A percentile compares a stretch with the other conserved stretches of the same genome.
Evolutionary conservation across 2,797 vertebrate genomes (phyloP).

Genomic region (Microctenopoma steveboyesi): DNA sequence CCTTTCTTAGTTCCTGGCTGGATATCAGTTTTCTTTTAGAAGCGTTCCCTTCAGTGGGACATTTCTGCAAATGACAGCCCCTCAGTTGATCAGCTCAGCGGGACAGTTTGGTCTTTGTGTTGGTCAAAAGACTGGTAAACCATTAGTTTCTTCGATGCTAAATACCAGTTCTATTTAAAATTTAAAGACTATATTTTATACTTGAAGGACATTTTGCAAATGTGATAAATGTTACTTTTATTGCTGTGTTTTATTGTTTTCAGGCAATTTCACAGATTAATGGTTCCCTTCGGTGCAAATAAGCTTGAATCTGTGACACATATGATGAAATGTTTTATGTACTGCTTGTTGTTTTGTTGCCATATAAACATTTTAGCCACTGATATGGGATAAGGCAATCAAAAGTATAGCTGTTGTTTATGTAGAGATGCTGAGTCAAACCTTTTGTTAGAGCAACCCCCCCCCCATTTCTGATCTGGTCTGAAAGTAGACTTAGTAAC

Average conservation of each 20-base stretch:
- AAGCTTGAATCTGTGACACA: background rate
- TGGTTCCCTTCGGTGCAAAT: constrained; percentile 13
- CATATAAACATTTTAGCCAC: background rate
- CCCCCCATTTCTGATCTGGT: constrained; percentile 4
- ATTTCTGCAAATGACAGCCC: constrained; percentile 46
- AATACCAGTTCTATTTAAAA: constrained; percentile 11
- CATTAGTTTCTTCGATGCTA: constrained; percentile 17
- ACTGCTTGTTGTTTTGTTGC: constrained; percentile 1
- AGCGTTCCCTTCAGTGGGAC: constrained; percentile 43
- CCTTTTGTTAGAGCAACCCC: background rate
- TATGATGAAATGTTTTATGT: background rate
- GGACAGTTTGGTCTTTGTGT: constrained; percentile 37
- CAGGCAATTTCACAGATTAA: background rate
- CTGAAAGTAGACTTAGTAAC: constrained; percentile 1
- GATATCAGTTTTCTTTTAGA: constrained; percentile 63
- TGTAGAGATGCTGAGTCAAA: background rate
- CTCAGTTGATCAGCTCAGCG: constrained; percentile 22
- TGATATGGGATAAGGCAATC: background rate
- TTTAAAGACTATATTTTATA: background rate
- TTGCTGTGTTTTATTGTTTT: background rate
- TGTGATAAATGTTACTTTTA: background rate
- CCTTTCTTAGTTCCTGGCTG: constrained; percentile 85
- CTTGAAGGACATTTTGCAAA: background rate
- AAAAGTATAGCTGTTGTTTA: background rate
- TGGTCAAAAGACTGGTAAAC: constrained; percentile 24